Conservation (phyloP, 2,113 vertebrate species). For the Meriones unguiculatus region DNA sequence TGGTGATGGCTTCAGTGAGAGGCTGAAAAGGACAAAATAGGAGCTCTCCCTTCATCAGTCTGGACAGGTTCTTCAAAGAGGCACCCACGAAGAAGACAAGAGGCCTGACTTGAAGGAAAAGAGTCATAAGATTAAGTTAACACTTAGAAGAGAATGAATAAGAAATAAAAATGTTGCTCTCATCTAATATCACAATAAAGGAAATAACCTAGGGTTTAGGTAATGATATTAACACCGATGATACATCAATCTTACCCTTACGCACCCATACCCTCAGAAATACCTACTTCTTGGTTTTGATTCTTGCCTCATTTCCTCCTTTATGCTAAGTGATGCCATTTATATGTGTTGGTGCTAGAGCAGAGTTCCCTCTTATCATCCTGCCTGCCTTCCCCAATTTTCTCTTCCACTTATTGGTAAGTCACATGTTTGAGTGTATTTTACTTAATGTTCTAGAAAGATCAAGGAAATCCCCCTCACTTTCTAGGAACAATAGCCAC, state of each 20-base stretch:
- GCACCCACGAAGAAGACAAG: not conserved
- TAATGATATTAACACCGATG: not conserved
- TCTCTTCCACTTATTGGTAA: not conserved
- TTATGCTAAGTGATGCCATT: conserved; percentile 45
- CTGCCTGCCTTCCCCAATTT: not conserved
- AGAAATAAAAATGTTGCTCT: not conserved
- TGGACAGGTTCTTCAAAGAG: not conserved
- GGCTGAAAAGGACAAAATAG: not conserved
- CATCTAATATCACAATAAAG: conserved; percentile 32
- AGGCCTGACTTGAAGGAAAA: not conserved
- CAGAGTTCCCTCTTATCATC: not conserved
- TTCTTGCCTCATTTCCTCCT: conserved; percentile 79
- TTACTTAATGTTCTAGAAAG: conserved; percentile 33
- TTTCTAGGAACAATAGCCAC: conserved; percentile 63
- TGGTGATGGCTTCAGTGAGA: not conserved
- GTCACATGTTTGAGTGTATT: not conserved
- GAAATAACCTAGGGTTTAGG: conserved; percentile 41
- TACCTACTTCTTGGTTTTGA: not conserved
- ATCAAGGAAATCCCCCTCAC: conserved; percentile 37
- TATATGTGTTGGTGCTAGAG: not conserved
- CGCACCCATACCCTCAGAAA: not conserved
- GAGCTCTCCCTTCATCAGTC: not conserved
- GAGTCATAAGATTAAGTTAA: not conserved
- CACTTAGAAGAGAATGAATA: not conserved
- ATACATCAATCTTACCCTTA: not conserved